Conservation (phyloP, 2,113 vertebrate species). For the Lethenteron camtschaticum region DNA sequence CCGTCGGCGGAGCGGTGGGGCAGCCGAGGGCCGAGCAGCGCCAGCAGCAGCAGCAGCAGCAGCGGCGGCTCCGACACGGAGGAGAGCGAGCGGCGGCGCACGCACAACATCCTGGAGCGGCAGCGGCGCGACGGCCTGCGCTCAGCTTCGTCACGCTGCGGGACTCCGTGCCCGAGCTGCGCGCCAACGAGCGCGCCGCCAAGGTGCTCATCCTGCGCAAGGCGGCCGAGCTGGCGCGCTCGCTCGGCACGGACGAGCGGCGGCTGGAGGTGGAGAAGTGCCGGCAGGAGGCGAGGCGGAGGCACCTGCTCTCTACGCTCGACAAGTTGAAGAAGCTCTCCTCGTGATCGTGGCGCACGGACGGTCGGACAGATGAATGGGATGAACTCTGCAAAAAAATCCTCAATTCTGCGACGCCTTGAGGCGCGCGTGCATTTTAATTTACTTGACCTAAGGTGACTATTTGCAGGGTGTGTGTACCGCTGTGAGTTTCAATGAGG, state of each 20-base stretch:
- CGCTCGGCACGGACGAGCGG: constrained; percentile 20
- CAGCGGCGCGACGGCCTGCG: constrained; percentile 38
- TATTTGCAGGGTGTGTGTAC: no score
- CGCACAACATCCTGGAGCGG: constrained; percentile 42
- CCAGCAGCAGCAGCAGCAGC: neutral
- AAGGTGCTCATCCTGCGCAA: constrained; percentile 40
- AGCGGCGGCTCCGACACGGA: constrained; percentile 15
- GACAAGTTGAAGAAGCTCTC: constrained; percentile 14
- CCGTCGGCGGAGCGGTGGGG: constrained; percentile 12
- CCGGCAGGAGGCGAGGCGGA: constrained; percentile 19
- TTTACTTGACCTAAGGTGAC: no score
- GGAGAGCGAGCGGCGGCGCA: constrained; percentile 30
- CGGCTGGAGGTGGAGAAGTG: constrained; percentile 17
- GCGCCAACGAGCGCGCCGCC: constrained; percentile 35
- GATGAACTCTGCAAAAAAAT: no score
- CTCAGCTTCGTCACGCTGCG: constrained; percentile 33
- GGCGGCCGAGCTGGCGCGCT: constrained; percentile 28
- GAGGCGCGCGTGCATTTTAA: no score
- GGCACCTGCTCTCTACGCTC: constrained; percentile 21
- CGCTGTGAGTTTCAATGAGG: no score
- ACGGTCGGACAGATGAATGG: no score
- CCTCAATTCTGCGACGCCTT: no score
- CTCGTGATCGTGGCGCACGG: no score
- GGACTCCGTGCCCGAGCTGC: constrained; percentile 33
- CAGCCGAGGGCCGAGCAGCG: constrained; percentile 13